These are phyloP conservation scores for Meles meles DNA, from an alignment of 2,113 vertebrate genomes.

Conservation along the genomic window DNA sequence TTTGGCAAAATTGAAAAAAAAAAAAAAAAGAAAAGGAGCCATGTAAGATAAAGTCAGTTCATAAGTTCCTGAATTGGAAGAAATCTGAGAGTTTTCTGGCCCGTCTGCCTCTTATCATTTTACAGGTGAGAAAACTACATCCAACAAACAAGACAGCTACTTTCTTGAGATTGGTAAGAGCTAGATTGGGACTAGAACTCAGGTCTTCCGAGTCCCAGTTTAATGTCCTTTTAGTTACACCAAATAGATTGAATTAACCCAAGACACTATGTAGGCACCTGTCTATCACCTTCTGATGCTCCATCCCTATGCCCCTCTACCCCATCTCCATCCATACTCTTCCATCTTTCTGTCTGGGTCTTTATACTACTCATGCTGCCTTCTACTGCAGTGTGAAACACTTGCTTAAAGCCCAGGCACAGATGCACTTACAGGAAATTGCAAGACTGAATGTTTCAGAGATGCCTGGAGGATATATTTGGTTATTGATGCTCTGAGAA, in stretches of 20 bases:
- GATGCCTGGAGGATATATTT: slow-evolving; percentile 56
- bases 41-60: neutral
- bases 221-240: neutral
- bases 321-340: neutral
- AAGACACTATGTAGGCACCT: neutral
- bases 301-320: neutral
- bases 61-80: neutral
- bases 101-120: neutral
- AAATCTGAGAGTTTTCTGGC: neutral
- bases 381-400: neutral
- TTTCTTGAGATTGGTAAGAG: neutral
- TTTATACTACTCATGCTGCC: neutral
- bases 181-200: neutral
- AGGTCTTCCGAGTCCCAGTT: neutral
- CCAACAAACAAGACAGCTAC: neutral
- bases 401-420: neutral
- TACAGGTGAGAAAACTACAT: neutral
- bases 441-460: slow-evolving; percentile 36
- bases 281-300: neutral
- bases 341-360: neutral
- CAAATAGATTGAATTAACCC: neutral
- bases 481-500: slow-evolving; percentile 62
- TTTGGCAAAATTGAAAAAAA: neutral
- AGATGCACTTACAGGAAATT: slow-evolving; percentile 1
- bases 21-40: neutral